Base-by-base conservation (phyloP, 2,888 invertebrate genomes). In the Clepsis dumicolana region DNA sequence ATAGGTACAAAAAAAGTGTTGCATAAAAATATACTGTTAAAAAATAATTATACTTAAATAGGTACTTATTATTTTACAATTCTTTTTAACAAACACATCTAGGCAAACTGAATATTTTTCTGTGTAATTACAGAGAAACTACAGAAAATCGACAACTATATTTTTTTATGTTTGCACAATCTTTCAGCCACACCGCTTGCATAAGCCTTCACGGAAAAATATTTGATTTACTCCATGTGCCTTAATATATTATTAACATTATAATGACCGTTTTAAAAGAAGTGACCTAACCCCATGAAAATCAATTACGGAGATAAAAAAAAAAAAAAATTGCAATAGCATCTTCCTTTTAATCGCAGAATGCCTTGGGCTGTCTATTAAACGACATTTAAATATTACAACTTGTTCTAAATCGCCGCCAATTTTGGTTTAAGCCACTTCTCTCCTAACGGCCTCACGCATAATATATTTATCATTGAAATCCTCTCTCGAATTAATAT, bases 1-100 rank as follows among this genome's bases (percentile, higher is more conserved):
- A 56, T n/a, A 35, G 32, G 44, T 16, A 53, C n/a, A 25, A 18
- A 57, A 54, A 62, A 57, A 29, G 62, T 63, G 66, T 54, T 54
- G 32, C 14, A 56, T 24, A 56, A 35, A n/a, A 21, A 56, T 14
- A 56, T 35, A 56, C 24, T 32, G 48, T 48, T 21, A 48, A 21
- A 48, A 48, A 48, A 44, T 18, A 44, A 44, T 44, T 48, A 21
- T 12, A 48, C 21, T n/a, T n/a, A n/a, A n/a, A n/a, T n/a, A n/a
- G n/a, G n/a, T n/a, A n/a, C n/a, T 21, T 48, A n/a, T 4, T 16
- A 48, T 21, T 38, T 38, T 48, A 21, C 21, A 48, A 12, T 21
- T 5, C 48, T 21, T 48, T 48, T 12, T 18, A 18, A 4, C 4
- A n/a, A 44, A 44, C 18, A 44, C 18, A 12, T 3, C 12, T 12